Conservation (phyloP, 2,113 vertebrate genomes). For the Phalacrocorax aristotelis region DNA sequence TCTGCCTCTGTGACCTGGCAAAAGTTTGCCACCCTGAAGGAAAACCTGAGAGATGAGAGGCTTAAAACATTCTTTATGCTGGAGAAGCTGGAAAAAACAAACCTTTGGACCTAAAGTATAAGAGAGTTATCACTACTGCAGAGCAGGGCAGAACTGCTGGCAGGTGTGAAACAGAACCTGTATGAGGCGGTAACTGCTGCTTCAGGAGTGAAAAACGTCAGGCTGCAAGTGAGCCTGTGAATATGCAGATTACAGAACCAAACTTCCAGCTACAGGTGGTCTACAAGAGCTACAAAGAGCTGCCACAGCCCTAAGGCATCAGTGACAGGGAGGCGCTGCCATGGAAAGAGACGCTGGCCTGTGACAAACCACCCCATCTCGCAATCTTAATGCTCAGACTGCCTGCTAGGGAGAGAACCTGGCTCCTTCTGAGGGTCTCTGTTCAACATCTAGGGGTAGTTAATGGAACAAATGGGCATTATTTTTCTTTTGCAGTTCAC, state of each 20-base stretch:
- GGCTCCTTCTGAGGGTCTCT: rapidly evolving
- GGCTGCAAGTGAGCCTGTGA: background rate
- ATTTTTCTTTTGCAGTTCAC: background rate
- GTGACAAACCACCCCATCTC: background rate
- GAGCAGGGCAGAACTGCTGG: background rate
- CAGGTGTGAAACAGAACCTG: background rate
- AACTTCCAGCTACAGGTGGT: background rate
- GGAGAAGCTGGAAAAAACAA: background rate
- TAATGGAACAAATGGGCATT: background rate
- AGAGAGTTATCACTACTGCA: background rate
- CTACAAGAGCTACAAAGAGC: background rate
- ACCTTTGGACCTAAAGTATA: background rate
- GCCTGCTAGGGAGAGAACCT: background rate
- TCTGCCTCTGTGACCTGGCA: background rate
- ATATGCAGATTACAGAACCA: background rate
- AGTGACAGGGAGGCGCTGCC: background rate
- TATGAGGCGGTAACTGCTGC: background rate
- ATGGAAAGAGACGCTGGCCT: background rate
- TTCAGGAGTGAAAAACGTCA: background rate
- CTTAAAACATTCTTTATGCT: background rate
- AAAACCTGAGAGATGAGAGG: background rate
- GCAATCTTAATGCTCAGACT: rapidly evolving
- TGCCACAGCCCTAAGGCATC: background rate
- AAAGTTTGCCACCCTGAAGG: background rate
- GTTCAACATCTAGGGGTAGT: background rate